Conservation (phyloP, 92 coral and sea anemone species). For the Virgularia gustaviana region DNA sequence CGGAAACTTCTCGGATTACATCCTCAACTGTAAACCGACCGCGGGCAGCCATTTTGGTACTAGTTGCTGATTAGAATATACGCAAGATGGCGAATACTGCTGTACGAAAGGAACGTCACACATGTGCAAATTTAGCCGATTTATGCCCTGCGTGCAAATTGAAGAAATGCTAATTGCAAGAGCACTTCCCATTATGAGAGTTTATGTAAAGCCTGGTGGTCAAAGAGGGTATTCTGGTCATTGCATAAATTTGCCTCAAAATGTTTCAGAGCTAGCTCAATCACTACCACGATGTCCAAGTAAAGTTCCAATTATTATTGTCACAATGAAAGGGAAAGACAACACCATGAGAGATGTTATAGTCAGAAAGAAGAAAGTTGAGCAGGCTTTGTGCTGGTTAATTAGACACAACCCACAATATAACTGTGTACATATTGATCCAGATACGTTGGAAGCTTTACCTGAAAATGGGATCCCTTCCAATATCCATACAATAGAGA, state of each 20-base stretch:
- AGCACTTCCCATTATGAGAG: conserved; percentile 63
- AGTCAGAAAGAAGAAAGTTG: conserved; percentile 51
- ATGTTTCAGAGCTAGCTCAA: conserved; percentile 50
- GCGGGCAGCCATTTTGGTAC: no score
- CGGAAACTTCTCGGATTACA: no score
- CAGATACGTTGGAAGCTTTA: conserved; percentile 23
- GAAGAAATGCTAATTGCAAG: conserved; percentile 76
- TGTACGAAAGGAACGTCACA: no score
- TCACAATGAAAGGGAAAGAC: conserved; percentile 51
- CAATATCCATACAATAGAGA: conserved; percentile 34
- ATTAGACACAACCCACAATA: conserved; percentile 54
- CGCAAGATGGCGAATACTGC: no score
- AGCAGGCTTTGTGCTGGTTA: conserved; percentile 60
- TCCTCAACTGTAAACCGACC: no score
- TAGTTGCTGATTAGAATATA: no score
- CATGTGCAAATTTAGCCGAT: no score
- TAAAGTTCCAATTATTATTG: conserved; percentile 37
- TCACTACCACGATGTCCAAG: conserved; percentile 48
- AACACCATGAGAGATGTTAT: conserved; percentile 51
- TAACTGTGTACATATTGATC: conserved; percentile 22
- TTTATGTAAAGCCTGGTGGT: conserved; percentile 69
- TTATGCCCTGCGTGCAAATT: no score
- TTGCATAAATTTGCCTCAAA: conserved; percentile 59
- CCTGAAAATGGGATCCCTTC: conserved; percentile 41
- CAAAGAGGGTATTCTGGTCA: conserved; percentile 67